These are phyloP conservation scores for Lepisosteus osseus DNA, from an alignment of 2,113 vertebrate genomes.

Conservation along the genomic window DNA sequence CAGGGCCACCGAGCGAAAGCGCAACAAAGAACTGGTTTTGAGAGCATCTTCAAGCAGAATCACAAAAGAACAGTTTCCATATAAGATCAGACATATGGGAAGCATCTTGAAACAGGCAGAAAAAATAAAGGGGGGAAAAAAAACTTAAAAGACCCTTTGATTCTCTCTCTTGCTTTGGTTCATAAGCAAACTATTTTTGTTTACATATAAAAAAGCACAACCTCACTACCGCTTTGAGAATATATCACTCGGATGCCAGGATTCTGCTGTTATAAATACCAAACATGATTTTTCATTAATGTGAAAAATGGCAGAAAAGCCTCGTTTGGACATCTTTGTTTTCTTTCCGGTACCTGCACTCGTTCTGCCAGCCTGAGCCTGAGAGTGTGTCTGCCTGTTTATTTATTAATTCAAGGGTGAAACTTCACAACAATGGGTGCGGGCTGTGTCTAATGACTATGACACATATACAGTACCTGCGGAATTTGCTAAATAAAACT, in stretches of 20 bases:
- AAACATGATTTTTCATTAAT: slow-evolving; percentile 19
- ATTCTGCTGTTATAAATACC: slow-evolving; percentile 26
- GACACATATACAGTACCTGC: too few relatives aligned
- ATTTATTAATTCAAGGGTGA: slow-evolving; percentile 47
- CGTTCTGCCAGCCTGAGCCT: slow-evolving; percentile 31
- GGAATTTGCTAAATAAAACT: too few relatives aligned
- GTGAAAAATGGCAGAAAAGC: slow-evolving; percentile 30
- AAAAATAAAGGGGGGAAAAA: background rate
- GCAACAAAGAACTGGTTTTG: background rate
- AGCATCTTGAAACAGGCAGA: slow-evolving; percentile 1
- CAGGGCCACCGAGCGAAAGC: background rate
- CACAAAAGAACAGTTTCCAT: background rate
- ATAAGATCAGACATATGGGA: slow-evolving; percentile 2
- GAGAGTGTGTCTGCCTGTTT: slow-evolving; percentile 37
- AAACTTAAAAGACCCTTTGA: slow-evolving; percentile 5
- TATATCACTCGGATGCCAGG: slow-evolving; percentile 20
- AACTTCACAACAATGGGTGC: slow-evolving; percentile 15
- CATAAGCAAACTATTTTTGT: slow-evolving; percentile 15
- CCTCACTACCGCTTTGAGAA: slow-evolving; percentile 10
- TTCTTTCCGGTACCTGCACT: slow-evolving; percentile 24
- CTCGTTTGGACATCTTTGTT: slow-evolving; percentile 25
- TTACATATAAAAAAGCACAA: slow-evolving; percentile 17
- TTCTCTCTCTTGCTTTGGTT: slow-evolving; percentile 12
- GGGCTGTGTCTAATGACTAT: too few relatives aligned
- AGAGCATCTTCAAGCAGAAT: background rate